phyloP scores from a whole-genome alignment of 2,888 invertebrate genomes.

The Ophonus ardosiacus region DNA sequence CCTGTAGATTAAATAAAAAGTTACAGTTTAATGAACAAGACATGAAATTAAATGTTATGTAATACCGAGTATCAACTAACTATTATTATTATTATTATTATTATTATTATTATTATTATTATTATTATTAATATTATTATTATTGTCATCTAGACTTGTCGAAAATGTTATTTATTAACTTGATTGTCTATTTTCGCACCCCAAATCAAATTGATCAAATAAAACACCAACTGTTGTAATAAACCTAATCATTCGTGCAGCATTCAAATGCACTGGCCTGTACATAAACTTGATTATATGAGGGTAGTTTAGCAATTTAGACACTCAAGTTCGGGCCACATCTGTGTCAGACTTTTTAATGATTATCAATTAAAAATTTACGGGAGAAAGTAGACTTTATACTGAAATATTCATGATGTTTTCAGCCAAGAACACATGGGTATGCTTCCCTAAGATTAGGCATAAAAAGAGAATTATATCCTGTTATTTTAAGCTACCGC shows the following conservation, averaged over 20 bases:
- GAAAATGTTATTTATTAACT: too few relatives aligned
- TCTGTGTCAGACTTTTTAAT: constrained; percentile 15
- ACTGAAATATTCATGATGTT: not conserved
- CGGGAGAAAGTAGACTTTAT: not conserved
- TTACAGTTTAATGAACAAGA: too few relatives aligned
- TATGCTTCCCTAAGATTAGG: too few relatives aligned
- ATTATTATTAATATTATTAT: too few relatives aligned
- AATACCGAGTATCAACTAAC: too few relatives aligned
- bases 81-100: too few relatives aligned
- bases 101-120: too few relatives aligned
- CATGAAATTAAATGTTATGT: too few relatives aligned
- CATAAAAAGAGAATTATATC: too few relatives aligned
- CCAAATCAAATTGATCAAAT: not conserved
- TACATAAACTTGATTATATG: not conserved
- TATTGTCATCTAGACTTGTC: too few relatives aligned
- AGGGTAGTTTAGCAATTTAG: not conserved
- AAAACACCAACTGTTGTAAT: not conserved
- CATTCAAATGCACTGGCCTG: not conserved
- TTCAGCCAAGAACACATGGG: not conserved
- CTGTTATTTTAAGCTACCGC: too few relatives aligned
- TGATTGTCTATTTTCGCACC: not conserved
- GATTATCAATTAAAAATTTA: constrained; percentile 11
- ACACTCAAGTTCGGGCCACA: not conserved
- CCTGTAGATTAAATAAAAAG: too few relatives aligned
- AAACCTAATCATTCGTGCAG: not conserved